Evolutionary conservation across 2,888 invertebrate genomes (phyloP).

Genomic region (Rhagophthalmus giganteus): DNA sequence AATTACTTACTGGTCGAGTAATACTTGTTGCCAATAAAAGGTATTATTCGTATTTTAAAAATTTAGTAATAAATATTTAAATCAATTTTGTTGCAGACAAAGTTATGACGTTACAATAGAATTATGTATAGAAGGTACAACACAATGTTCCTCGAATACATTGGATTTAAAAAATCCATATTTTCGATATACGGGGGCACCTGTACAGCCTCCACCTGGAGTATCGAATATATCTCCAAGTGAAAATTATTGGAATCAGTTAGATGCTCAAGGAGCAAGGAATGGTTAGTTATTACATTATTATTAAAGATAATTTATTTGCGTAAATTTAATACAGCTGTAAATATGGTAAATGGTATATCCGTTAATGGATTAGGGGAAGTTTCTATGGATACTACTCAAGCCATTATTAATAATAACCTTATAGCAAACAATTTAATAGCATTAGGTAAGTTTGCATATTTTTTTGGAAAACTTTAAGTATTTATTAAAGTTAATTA

Average conservation of each 20-base stretch:
- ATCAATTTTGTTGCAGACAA: constrained; percentile 64
- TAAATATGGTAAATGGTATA: constrained; percentile 76
- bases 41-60: constrained; percentile 48
- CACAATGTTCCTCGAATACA: constrained; percentile 83
- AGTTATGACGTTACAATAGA: constrained; percentile 99
- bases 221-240: constrained; percentile 89
- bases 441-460: constrained; percentile 47
- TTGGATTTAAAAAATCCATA: constrained; percentile 98
- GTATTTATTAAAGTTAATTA: no score
- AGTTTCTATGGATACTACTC: constrained; percentile 70
- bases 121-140: constrained; percentile 85
- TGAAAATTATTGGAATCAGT: constrained; percentile 87
- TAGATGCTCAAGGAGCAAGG: constrained; percentile 73
- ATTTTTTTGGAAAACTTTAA: no score
- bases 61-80: neutral
- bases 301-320: neutral
- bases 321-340: constrained; percentile 54
- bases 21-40: constrained; percentile 89
- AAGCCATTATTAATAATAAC: constrained; percentile 60
- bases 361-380: constrained; percentile 74
- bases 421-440: constrained; percentile 56
- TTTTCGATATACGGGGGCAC: constrained; percentile 94
- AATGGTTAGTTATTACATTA: no score
- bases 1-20: constrained; percentile 85
- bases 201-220: constrained; percentile 90